A percentile compares a stretch with the other conserved stretches of the same genome.
Evolutionary conservation across 2,113 vertebrate species (phyloP).

Genomic region (Scalopus aquaticus): DNA sequence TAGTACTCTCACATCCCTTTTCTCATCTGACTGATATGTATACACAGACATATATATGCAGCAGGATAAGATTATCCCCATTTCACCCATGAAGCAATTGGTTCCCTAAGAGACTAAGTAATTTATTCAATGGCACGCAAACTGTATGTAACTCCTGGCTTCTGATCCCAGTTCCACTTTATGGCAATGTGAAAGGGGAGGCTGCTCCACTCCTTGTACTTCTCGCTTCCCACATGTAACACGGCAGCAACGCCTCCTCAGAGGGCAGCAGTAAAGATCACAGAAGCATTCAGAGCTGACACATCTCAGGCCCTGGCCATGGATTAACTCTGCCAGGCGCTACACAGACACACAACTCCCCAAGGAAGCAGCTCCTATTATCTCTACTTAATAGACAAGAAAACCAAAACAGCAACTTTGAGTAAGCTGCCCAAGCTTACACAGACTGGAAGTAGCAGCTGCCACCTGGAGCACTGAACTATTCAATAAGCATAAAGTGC

Average conservation of each 20-base stretch:
- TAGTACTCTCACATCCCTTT: constrained; percentile 23
- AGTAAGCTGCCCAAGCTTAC: constrained; percentile 15
- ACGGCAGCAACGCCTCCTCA: background rate
- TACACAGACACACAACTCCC: background rate
- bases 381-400: background rate
- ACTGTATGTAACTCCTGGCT: background rate
- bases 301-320: background rate
- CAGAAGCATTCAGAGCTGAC: background rate
- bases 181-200: constrained; percentile 11
- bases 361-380: constrained; percentile 28
- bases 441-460: background rate
- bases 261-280: background rate
- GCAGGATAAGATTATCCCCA: constrained; percentile 1
- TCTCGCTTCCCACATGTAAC: background rate
- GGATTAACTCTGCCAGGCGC: background rate
- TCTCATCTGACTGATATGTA: constrained; percentile 23
- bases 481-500: background rate
- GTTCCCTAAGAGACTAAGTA: background rate
- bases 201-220: constrained; percentile 5
- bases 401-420: background rate
- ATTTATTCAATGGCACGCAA: constrained; percentile 20
- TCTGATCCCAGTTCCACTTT: background rate
- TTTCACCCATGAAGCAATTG: constrained; percentile 37
- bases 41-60: background rate
- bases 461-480: background rate